These are phyloP conservation scores for Euspilapteryx auroguttella DNA, from an alignment of 2,888 invertebrate genomes.

Conservation along the genomic window DNA sequence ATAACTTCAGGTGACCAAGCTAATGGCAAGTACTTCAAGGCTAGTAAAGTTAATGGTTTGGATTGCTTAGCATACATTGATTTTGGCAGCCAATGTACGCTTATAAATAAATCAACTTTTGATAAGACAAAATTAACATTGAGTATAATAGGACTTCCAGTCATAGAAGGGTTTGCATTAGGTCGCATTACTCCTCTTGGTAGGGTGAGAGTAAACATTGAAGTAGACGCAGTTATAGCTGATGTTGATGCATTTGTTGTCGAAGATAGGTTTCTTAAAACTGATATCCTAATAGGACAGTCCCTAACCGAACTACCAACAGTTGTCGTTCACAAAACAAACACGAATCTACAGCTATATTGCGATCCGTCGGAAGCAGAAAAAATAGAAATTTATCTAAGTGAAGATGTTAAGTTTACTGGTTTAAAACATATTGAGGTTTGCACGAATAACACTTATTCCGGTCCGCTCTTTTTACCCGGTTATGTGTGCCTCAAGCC, in stretches of 20 bases:
- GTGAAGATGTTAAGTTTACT: not conserved
- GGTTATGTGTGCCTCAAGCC: not conserved
- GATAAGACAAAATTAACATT: not conserved
- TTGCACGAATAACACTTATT: not conserved
- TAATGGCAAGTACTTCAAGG: constrained; percentile 3
- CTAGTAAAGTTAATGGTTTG: not conserved
- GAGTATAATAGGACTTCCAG: not conserved
- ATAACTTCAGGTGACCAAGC: not conserved
- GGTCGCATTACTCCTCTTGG: not conserved
- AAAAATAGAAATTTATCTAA: not conserved
- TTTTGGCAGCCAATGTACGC: not conserved
- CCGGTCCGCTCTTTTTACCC: constrained; percentile 1
- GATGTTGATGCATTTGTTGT: constrained; percentile 4
- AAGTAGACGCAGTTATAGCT: constrained; percentile 5
- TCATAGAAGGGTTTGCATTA: constrained; percentile 1
- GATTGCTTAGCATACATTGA: not conserved
- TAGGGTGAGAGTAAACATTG: not conserved
- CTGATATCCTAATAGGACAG: constrained; percentile 5
- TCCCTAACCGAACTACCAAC: constrained; percentile 4
- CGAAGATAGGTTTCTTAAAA: constrained; percentile 1
- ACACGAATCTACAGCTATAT: constrained; percentile 1
- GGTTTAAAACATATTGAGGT: not conserved
- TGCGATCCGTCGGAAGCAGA: not conserved
- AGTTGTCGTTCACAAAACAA: constrained; percentile 4
- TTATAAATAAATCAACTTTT: not conserved